Conservation (phyloP, 2,888 invertebrate genomes). For the Drosophila setosimentum region DNA sequence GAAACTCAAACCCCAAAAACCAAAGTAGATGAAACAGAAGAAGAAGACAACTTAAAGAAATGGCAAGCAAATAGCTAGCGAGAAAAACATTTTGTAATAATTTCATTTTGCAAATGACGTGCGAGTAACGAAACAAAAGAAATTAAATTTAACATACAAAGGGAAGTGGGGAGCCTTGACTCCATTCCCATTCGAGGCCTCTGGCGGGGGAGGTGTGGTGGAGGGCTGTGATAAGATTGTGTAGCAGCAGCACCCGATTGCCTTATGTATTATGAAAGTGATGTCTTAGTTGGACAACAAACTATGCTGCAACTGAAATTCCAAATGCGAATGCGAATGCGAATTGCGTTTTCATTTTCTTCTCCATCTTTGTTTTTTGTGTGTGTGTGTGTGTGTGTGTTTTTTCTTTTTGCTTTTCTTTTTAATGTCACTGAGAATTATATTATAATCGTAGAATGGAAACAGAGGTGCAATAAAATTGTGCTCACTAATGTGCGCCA, state of each 20-base stretch:
- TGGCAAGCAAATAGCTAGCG: constrained; percentile 30
- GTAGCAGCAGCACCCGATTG: constrained; percentile 31
- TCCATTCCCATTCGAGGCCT: constrained; percentile 2
- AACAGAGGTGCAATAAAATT: constrained; percentile 83
- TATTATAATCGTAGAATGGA: constrained; percentile 56
- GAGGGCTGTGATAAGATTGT: constrained; percentile 2
- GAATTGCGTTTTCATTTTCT: constrained; percentile 56
- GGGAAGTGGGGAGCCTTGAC: constrained; percentile 8
- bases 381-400: not conserved
- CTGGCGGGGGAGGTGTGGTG: constrained; percentile 13
- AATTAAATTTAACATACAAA: constrained; percentile 78
- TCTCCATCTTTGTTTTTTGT: not conserved
- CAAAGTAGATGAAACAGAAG: not conserved
- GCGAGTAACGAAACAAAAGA: constrained; percentile 83
- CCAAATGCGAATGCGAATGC: constrained; percentile 49
- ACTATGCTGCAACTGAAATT: constrained; percentile 61
- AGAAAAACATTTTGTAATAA: constrained; percentile 79
- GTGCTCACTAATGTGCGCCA: constrained; percentile 74
- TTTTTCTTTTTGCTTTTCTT: constrained; percentile 39
- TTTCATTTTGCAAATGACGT: constrained; percentile 84
- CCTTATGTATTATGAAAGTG: constrained; percentile 77
- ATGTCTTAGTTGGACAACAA: constrained; percentile 62
- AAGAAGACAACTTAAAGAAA: constrained; percentile 22
- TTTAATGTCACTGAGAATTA: constrained; percentile 75
- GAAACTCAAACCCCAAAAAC: constrained; percentile 34